phyloP scores from a whole-genome alignment of 2,888 invertebrate genomes.

The Priocnemis perturbator region DNA sequence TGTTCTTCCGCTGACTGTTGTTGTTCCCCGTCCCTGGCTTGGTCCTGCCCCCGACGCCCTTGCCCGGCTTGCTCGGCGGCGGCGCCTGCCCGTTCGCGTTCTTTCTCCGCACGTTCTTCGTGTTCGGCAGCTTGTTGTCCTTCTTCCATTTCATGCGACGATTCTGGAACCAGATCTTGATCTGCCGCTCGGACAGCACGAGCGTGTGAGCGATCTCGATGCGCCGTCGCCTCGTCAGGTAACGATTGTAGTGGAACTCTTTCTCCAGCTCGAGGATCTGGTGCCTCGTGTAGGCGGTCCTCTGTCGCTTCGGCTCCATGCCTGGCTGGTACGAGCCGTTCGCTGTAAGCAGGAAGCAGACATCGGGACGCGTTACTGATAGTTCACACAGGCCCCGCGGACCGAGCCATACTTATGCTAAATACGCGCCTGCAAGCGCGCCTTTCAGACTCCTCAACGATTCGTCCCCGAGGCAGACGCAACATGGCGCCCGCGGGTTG shows the following conservation, averaged over 20 bases:
- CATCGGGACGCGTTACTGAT: constrained; percentile 27
- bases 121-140: constrained; percentile 92
- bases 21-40: constrained; percentile 72
- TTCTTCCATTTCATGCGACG: constrained; percentile 92
- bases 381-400: not conserved
- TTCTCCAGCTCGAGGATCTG: constrained; percentile 98
- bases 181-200: constrained; percentile 93
- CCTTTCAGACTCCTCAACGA: no score
- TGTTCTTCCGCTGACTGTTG: constrained; percentile 83
- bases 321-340: constrained; percentile 92
- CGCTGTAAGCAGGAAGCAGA: constrained; percentile 79
- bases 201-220: constrained; percentile 98
- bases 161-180: constrained; percentile 93
- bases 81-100: constrained; percentile 75
- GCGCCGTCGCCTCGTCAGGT: constrained; percentile 94
- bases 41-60: constrained; percentile 52
- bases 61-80: constrained; percentile 56
- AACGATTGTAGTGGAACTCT: constrained; percentile 98
- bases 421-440: not conserved
- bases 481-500: constrained; percentile 5
- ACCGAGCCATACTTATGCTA: no score
- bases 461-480: no score
- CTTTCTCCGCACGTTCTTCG: constrained; percentile 83
- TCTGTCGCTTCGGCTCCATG: constrained; percentile 96
- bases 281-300: constrained; percentile 98